These are phyloP conservation scores for Crotalus viridis DNA, from an alignment of 2,113 vertebrate species.

Conservation along the genomic window DNA sequence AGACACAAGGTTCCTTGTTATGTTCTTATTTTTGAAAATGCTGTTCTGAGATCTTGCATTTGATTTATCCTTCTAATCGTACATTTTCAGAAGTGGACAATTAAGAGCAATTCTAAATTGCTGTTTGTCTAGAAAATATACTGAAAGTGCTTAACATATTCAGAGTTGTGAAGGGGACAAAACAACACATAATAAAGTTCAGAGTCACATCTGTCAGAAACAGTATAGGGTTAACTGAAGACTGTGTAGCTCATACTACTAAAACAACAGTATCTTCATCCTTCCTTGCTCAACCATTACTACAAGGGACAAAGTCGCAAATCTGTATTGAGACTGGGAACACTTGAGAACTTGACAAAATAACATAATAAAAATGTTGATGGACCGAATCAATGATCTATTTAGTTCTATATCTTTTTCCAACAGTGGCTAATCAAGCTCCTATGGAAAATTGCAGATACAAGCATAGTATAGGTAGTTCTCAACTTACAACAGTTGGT, in stretches of 20 bases:
- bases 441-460: not conserved
- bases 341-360: not conserved
- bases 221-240: constrained; percentile 3
- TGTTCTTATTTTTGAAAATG: constrained; percentile 49
- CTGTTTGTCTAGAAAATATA: not conserved
- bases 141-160: not conserved
- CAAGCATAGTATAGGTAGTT: not conserved
- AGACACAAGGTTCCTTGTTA: not conserved
- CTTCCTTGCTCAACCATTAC: not conserved
- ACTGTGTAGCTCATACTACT: constrained; percentile 1
- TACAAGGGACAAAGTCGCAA: constrained; percentile 18
- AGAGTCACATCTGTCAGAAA: constrained; percentile 16
- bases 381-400: not conserved
- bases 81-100: not conserved
- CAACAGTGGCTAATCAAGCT: too few species aligned
- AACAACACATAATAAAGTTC: constrained; percentile 6
- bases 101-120: not conserved
- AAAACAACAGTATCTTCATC: not conserved
- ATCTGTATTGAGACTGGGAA: constrained; percentile 38
- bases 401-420: not conserved
- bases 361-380: not conserved
- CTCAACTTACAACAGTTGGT: too few species aligned
- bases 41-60: not conserved
- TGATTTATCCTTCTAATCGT: not conserved
- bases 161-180: not conserved